Conservation (phyloP, 2,888 invertebrate genomes). For the Eristalinus sepulchralis region DNA sequence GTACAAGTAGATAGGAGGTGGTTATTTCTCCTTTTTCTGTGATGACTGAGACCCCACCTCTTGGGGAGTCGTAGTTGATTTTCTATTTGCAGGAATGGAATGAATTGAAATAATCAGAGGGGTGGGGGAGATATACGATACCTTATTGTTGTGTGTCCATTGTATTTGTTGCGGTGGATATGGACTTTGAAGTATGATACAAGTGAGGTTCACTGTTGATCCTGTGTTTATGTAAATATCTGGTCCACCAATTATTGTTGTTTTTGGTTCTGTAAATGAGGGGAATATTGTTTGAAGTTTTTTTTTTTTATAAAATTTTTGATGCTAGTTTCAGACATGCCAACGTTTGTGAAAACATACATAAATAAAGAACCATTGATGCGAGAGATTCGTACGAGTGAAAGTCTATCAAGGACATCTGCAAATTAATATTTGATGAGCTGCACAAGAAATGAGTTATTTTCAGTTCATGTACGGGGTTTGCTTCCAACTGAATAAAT, state of each 20-base stretch:
- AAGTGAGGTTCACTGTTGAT: conserved; percentile 88
- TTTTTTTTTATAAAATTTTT: no score
- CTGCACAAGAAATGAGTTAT: no score
- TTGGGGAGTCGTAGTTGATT: conserved; percentile 92
- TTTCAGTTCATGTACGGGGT: no score
- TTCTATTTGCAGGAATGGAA: conserved; percentile 82
- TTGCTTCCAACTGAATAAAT: no score
- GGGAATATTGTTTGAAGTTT: neutral
- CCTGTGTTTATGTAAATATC: conserved; percentile 89
- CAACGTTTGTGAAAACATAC: no score
- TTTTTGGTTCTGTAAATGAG: conserved; percentile 83
- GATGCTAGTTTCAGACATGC: no score
- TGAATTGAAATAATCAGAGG: neutral
- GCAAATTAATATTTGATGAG: no score
- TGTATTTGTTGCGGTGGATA: conserved; percentile 91
- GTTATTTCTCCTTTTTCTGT: conserved; percentile 92
- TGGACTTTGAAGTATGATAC: conserved; percentile 90
- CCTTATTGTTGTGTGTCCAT: conserved; percentile 92
- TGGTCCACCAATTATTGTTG: conserved; percentile 87
- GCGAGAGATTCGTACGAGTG: no score
- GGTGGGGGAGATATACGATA: conserved; percentile 75
- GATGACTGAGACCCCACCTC: conserved; percentile 91
- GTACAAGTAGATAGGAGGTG: conserved; percentile 89
- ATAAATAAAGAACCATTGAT: no score
- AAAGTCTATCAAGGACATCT: no score